Base-by-base conservation (phyloP, 1,140 invertebrate genomes). In the Drosophila malerkotliana region DNA sequence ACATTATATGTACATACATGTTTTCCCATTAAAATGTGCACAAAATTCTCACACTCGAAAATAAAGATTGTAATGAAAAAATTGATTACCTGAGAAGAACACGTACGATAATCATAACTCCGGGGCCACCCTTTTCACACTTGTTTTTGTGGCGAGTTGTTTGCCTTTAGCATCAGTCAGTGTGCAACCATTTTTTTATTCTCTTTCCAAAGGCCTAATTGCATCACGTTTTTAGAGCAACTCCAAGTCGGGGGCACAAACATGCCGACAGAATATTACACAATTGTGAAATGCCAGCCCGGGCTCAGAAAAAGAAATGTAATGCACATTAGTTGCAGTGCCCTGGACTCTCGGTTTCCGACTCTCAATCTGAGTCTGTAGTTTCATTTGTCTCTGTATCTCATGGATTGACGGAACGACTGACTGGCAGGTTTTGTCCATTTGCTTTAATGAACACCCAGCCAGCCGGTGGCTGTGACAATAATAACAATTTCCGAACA, bases 191-290 rank as follows among this genome's bases (percentile, higher is more conserved):
- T 60, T 60, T 18, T 18, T 15, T 45, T 7, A 41, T 41, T 32
- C 32, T 41, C 39, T 41, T 41, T n/a, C 14, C 26, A 49, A 54
- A 67, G 54, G 56, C 63, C 57, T 77, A 77, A 77, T 77, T 77
- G 74, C 72, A 77, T 77, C 74, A 77, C 74, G 74, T 77, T 77
- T 77, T 77, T 77, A 77, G 74, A 76, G 63, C 74, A 62, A 48
- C 74, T 55, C 57, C 37, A 47, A 48, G 32, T 41, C 10, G 49
- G 44, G 54, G 54, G 61, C 67, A 37, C 26, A 58, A 56, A 72
- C 54, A 76, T 55, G 72, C 62, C 63, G 48, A 57, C 53, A 76
- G 72, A 76, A 77, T 76, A 77, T 77, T 77, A 76, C 74, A 77
- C 74, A 77, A 77, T 77, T 77, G 74, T 53, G 12, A 39, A 39